Evolutionary conservation across 2,888 invertebrate genomes (phyloP).

Genomic region (Pseudoips prasinana): DNA sequence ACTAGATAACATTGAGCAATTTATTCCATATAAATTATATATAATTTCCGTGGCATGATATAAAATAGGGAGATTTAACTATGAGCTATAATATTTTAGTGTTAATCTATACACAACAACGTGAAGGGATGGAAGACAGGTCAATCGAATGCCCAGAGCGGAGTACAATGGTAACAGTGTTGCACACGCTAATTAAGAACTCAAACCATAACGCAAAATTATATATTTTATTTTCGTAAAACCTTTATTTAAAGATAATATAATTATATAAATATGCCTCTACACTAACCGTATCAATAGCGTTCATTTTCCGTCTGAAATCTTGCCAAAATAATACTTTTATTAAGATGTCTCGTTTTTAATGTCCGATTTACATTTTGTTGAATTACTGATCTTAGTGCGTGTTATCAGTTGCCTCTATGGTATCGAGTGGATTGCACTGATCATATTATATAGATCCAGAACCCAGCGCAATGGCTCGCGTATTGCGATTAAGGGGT

Average conservation of each 20-base stretch:
- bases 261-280: conserved; percentile 36
- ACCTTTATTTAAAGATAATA: conserved; percentile 31
- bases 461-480: too few species aligned
- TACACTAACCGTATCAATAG: conserved; percentile 16
- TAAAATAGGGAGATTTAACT: conserved; percentile 31
- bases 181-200: conserved; percentile 31
- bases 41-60: conserved; percentile 36
- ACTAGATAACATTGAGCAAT: conserved; percentile 76
- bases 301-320: conserved; percentile 16
- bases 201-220: conserved; percentile 29
- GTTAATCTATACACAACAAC: conserved; percentile 69
- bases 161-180: conserved; percentile 64
- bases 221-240: conserved; percentile 33
- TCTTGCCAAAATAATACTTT: conserved; percentile 13
- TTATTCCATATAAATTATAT: conserved; percentile 38
- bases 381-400: too few species aligned
- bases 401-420: too few species aligned
- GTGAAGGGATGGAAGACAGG: conserved; percentile 64
- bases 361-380: too few species aligned
- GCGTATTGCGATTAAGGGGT: too few species aligned
- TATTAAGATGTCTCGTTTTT: conserved; percentile 7
- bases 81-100: conserved; percentile 37
- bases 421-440: too few species aligned
- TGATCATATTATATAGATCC: too few species aligned
- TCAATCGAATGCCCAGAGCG: conserved; percentile 66